Evolutionary conservation across 2,888 invertebrate genomes (phyloP).

Genomic region (Drosophila longiperda): DNA sequence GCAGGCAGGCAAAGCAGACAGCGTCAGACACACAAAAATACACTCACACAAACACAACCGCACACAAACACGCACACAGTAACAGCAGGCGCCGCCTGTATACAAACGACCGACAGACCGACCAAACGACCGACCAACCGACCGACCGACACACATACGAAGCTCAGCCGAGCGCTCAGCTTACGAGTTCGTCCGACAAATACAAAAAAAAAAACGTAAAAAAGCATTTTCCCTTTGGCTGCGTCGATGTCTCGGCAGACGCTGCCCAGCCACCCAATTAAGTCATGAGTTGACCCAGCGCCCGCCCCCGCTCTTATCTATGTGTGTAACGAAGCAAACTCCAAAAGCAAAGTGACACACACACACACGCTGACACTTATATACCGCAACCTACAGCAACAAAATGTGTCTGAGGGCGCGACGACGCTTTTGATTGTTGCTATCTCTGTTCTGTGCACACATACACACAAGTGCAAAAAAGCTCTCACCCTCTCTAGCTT

Average conservation of each 20-base stretch:
- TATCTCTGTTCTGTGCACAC: slow-evolving; percentile 40
- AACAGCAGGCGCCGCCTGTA: slow-evolving; percentile 52
- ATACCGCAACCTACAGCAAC: slow-evolving; percentile 83
- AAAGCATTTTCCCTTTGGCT: slow-evolving; percentile 73
- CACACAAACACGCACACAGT: slow-evolving; percentile 9
- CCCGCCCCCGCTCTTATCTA: slow-evolving; percentile 8
- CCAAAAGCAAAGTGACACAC: slow-evolving; percentile 32
- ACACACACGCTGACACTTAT: not conserved
- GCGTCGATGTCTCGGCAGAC: slow-evolving; percentile 69
- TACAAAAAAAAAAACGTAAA: slow-evolving; percentile 12
- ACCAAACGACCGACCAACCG: slow-evolving; percentile 17
- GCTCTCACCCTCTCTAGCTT: slow-evolving; percentile 22
- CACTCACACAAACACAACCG: slow-evolving; percentile 19
- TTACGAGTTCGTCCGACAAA: slow-evolving; percentile 50
- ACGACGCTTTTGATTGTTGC: slow-evolving; percentile 46
- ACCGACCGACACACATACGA: slow-evolving; percentile 45
- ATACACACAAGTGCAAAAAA: slow-evolving; percentile 1
- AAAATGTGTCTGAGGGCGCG: slow-evolving; percentile 77
- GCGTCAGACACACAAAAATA: slow-evolving; percentile 52
- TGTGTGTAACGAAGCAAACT: slow-evolving; percentile 33
- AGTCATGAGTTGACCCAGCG: slow-evolving; percentile 72
- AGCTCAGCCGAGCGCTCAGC: slow-evolving; percentile 51
- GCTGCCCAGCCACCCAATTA: slow-evolving; percentile 78
- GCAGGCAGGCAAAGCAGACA: slow-evolving; percentile 64
- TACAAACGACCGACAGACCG: slow-evolving; percentile 21